These are phyloP conservation scores for Chionoecetes opilio DNA, from an alignment of 1,140 invertebrate genomes.

Conservation along the genomic window DNA sequence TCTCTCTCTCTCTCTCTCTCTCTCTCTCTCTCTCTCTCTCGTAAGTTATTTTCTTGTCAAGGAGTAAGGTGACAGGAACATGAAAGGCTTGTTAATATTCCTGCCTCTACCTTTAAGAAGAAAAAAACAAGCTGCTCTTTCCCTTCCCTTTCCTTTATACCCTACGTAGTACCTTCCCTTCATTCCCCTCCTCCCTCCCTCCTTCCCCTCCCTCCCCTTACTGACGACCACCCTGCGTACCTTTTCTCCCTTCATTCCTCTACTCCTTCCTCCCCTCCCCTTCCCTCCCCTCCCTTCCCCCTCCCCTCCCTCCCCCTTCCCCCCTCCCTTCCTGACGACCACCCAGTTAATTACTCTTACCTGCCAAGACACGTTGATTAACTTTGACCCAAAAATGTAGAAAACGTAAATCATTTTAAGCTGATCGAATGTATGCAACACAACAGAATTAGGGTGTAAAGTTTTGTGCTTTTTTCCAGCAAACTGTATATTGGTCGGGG, in stretches of 20 bases:
- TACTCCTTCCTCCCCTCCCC: neutral
- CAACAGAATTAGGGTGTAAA: neutral
- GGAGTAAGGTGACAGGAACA: too few species aligned
- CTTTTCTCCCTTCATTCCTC: too few species aligned
- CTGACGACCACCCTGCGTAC: too few species aligned
- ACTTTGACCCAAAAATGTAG: neutral
- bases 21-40: too few species aligned
- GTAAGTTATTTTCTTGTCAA: too few species aligned
- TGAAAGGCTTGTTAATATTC: neutral
- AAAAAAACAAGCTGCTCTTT: too few species aligned
- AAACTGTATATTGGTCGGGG: too few species aligned
- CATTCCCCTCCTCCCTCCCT: too few species aligned
- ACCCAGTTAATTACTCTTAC: neutral
- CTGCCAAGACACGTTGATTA: conserved; percentile 7
- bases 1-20: conserved; percentile 12
- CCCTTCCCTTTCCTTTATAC: too few species aligned
- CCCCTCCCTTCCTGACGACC: neutral
- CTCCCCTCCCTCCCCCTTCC: neutral
- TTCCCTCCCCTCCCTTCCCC: neutral
- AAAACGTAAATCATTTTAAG: neutral
- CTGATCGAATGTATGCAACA: neutral
- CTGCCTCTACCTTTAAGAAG: too few species aligned
- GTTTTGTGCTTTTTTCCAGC: neutral
- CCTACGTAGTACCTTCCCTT: too few species aligned
- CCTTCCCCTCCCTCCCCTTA: too few species aligned